Evolutionary conservation across 1,140 invertebrate genomes (phyloP).

Genomic region (Myzus persicae): DNA sequence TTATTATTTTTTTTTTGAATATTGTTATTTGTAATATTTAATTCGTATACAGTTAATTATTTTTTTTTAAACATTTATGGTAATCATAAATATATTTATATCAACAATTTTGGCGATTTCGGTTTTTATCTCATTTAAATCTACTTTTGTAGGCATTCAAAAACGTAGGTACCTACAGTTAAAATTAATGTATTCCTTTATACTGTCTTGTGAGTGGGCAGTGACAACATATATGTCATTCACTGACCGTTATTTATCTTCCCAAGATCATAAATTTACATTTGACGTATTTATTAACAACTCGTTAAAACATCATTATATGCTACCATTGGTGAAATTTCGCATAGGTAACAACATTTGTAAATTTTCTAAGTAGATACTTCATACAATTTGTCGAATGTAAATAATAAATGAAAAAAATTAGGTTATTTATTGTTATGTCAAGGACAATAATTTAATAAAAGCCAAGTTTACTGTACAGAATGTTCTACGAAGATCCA

Average conservation of each 20-base stretch:
- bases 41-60: background rate
- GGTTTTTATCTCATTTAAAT: background rate
- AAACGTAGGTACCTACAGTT: background rate
- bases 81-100: background rate
- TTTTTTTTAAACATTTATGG: background rate
- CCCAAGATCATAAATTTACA: conserved; percentile 6
- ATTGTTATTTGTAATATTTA: background rate
- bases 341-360: background rate
- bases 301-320: background rate
- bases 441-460: conserved; percentile 26
- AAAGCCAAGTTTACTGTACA: background rate
- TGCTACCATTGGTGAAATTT: background rate
- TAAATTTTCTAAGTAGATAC: background rate
- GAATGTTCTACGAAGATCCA: background rate
- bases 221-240: background rate
- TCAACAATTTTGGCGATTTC: background rate
- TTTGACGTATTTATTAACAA: conserved; percentile 27
- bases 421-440: conserved; percentile 18
- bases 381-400: background rate
- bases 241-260: background rate
- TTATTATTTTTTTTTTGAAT: background rate
- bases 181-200: background rate
- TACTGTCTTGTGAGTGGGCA: background rate
- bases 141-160: background rate
- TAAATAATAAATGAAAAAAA: background rate